A percentile compares a stretch with the other conserved stretches of the same genome.
These are phyloP conservation scores for Crotophaga sulcirostris DNA, from an alignment of 2,113 vertebrate genomes.

Conservation along the genomic window DNA sequence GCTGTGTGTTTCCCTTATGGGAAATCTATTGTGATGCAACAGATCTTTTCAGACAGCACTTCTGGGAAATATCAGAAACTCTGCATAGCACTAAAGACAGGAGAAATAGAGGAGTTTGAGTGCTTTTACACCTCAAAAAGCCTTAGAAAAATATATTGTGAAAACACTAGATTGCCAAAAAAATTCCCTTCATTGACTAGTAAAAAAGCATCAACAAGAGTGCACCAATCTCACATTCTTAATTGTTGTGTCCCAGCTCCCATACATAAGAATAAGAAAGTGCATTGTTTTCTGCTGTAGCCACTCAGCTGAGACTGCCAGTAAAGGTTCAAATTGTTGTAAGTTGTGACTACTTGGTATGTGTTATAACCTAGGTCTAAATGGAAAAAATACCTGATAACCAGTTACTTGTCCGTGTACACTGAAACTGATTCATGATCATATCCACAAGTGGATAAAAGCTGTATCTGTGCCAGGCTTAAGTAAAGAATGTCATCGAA, in stretches of 20 bases:
- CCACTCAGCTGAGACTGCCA: not conserved
- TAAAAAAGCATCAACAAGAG: not conserved
- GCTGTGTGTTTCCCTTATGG: not conserved
- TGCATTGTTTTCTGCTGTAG: not conserved
- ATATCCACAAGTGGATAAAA: not conserved
- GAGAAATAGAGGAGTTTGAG: not conserved
- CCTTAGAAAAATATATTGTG: not conserved
- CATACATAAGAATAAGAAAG: not conserved
- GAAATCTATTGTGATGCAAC: not conserved
- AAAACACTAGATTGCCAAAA: not conserved
- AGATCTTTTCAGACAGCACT: conserved; percentile 5
- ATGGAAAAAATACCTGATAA: not conserved
- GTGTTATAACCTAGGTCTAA: not conserved
- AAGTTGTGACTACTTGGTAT: not conserved
- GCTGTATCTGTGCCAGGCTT: not conserved
- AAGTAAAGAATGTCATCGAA: not conserved
- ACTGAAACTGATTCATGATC: not conserved
- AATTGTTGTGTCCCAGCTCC: not conserved
- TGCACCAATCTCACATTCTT: not conserved
- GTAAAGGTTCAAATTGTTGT: not conserved
- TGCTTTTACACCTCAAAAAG: not conserved
- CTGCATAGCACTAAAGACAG: not conserved
- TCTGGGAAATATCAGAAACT: conserved; percentile 13
- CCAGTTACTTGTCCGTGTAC: not conserved
- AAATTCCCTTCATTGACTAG: not conserved